These are phyloP conservation scores for Buceros bicornis DNA, from an alignment of 2,797 vertebrate species.

Conservation along the genomic window DNA sequence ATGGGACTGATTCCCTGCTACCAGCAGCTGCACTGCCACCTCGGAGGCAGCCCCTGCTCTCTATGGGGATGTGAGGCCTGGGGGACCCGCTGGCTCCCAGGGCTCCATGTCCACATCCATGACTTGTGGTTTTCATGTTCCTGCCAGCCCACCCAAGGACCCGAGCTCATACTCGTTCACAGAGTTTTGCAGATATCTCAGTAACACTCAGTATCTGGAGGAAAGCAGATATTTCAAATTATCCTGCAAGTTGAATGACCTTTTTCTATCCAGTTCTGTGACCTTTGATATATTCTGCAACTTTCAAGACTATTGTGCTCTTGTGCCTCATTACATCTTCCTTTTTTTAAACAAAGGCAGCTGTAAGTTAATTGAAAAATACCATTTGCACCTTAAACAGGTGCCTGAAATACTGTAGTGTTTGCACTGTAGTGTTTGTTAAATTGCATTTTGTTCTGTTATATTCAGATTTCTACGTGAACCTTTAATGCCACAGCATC, in stretches of 20 bases:
- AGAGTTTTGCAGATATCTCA: not conserved
- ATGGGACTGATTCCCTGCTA: not conserved
- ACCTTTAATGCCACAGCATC: not conserved
- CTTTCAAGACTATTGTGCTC: not conserved
- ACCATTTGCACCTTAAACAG: not conserved
- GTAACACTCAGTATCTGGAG: not conserved
- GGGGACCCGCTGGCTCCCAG: not conserved
- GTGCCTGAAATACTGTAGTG: not conserved
- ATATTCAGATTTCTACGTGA: not conserved
- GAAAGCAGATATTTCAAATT: not conserved
- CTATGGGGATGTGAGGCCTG: fast-evolving
- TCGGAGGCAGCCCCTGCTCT: not conserved
- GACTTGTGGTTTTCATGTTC: fast-evolving
- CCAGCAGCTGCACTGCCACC: not conserved
- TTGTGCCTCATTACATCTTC: not conserved
- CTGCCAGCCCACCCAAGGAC: not conserved
- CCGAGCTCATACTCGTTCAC: fast-evolving
- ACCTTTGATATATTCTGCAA: not conserved
- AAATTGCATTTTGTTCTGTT: not conserved
- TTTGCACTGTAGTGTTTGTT: not conserved
- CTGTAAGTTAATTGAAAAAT: not conserved
- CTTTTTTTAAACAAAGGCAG: not conserved
- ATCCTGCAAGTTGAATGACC: not conserved
- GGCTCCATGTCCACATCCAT: not conserved
- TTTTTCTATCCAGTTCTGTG: not conserved